A percentile compares a stretch with the other conserved stretches of the same genome.
Evolutionary conservation across 2,797 vertebrate genomes (phyloP).

Genomic region (Oophaga sylvatica): DNA sequence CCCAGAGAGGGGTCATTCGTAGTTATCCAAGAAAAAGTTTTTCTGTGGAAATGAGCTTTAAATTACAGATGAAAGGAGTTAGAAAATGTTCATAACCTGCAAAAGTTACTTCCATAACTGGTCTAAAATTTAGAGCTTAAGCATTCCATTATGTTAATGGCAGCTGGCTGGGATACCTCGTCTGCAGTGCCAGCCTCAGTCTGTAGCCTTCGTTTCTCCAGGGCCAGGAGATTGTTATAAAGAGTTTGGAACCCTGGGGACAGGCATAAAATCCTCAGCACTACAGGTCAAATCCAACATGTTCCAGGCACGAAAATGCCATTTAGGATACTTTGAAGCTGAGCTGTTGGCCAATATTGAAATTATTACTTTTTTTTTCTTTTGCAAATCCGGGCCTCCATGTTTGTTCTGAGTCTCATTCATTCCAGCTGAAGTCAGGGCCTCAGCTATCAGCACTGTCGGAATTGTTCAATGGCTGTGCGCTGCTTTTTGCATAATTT

Average conservation of each 20-base stretch:
- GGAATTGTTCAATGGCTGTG: conserved; percentile 40
- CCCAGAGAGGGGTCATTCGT: too few relatives aligned
- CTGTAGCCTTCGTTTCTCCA: neutral
- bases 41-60: neutral
- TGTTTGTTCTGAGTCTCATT: conserved; percentile 27
- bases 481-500: conserved; percentile 59
- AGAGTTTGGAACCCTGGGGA: conserved; percentile 15
- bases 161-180: neutral
- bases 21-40: neutral
- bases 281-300: conserved; percentile 32
- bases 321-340: conserved; percentile 40
- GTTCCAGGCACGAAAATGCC: conserved; percentile 34
- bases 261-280: conserved; percentile 23
- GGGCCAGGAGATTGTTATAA: conserved; percentile 18
- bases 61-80: neutral
- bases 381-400: conserved; percentile 13
- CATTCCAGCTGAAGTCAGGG: conserved; percentile 40
- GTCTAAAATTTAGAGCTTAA: neutral
- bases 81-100: conserved; percentile 2
- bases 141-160: neutral
- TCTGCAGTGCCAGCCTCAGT: neutral
- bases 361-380: conserved; percentile 29
- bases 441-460: conserved; percentile 18
- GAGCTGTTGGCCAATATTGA: conserved; percentile 34
- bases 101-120: conserved; percentile 1